Percentiles rank a stretch among this genome's conserved stretches.
Evolutionary conservation across 2,797 vertebrate genomes (phyloP).

Genomic region (Myotis findleyi): DNA sequence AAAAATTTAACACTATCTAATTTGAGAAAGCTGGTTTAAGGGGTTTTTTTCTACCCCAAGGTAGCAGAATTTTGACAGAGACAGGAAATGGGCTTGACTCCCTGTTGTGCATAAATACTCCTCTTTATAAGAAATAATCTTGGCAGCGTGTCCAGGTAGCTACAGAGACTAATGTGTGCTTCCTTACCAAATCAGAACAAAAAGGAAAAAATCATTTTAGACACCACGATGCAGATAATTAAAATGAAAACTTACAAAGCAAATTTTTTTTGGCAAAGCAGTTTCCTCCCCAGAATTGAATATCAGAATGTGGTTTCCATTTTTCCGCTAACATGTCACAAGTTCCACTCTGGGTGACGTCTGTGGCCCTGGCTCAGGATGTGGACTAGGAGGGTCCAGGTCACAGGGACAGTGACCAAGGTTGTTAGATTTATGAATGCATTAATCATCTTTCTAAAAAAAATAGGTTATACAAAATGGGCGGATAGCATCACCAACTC

Average conservation of each 20-base stretch:
- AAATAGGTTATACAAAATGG: not conserved
- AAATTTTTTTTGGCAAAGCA: constrained; percentile 80
- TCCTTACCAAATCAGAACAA: constrained; percentile 84
- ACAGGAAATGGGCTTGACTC: constrained; percentile 77
- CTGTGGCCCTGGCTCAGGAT: constrained; percentile 59
- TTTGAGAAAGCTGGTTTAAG: not conserved
- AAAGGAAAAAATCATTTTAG: constrained; percentile 81
- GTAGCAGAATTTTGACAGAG: constrained; percentile 72
- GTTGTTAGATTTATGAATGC: constrained; percentile 31
- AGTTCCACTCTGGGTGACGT: constrained; percentile 82
- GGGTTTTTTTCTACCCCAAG: constrained; percentile 49
- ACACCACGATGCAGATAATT: constrained; percentile 79
- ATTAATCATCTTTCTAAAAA: constrained; percentile 48
- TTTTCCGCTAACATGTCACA: constrained; percentile 84
- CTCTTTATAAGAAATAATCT: constrained; percentile 62
- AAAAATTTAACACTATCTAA: not conserved
- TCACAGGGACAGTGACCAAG: constrained; percentile 53
- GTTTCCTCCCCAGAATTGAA: constrained; percentile 75
- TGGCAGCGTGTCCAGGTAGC: constrained; percentile 77
- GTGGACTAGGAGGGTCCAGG: constrained; percentile 67
- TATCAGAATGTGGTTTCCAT: constrained; percentile 80
- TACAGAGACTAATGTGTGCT: constrained; percentile 77
- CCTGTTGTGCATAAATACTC: constrained; percentile 74
- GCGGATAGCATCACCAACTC: not conserved
- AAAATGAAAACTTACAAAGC: constrained; percentile 75